Evolutionary conservation across 2,113 vertebrate genomes (phyloP).

Genomic region (Todiramphus saurophagus): DNA sequence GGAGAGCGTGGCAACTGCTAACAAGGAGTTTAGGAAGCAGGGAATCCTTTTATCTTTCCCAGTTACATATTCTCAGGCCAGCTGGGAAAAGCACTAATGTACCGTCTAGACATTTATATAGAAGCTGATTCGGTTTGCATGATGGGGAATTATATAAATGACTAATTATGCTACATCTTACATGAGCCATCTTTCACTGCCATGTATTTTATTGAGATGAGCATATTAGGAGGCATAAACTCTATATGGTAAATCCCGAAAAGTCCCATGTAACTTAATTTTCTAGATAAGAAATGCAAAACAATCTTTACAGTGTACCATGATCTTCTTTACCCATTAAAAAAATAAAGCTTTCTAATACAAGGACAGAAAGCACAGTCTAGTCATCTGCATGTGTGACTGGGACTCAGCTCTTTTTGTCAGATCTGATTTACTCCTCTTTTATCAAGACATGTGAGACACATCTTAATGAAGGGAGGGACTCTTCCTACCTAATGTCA

Average conservation of each 20-base stretch:
- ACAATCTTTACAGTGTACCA: background rate
- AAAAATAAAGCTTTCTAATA: slow-evolving; percentile 19
- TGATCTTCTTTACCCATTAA: background rate
- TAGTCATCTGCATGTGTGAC: background rate
- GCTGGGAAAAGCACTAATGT: background rate
- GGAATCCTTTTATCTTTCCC: background rate
- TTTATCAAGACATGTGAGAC: background rate
- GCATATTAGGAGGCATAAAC: background rate
- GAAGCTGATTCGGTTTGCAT: slow-evolving; percentile 9
- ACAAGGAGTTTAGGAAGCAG: background rate
- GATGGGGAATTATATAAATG: background rate
- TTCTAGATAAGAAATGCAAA: slow-evolving; percentile 19
- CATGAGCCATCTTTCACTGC: background rate
- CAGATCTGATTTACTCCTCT: background rate
- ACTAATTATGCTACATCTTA: slow-evolving; percentile 13
- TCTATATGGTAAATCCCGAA: background rate
- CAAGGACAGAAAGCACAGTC: background rate
- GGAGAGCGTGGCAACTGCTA: background rate
- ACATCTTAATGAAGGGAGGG: background rate
- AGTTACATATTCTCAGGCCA: background rate
- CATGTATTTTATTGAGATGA: slow-evolving; percentile 17
- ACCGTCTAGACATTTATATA: slow-evolving; percentile 34
- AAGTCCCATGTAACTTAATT: slow-evolving; percentile 16
- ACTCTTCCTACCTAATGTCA: background rate
- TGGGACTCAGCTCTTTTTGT: background rate